These are phyloP conservation scores for Poecilia latipinna DNA, from an alignment of 2,113 vertebrate genomes.

Conservation along the genomic window DNA sequence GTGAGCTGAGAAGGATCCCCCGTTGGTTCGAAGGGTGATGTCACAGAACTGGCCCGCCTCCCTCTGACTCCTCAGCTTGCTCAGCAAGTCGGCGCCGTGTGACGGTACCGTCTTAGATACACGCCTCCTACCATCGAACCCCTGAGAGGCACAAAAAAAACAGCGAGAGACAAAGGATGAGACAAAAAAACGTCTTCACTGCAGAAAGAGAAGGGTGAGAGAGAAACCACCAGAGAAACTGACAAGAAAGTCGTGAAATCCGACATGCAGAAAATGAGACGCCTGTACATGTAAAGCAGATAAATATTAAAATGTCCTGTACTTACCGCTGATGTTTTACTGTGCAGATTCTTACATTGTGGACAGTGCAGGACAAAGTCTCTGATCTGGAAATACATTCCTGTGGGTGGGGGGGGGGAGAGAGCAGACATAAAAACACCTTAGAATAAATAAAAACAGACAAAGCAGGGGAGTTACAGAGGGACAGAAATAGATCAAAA, in stretches of 20 bases:
- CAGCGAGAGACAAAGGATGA: neutral
- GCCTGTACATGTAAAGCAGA: neutral
- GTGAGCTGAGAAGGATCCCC: conserved; percentile 79
- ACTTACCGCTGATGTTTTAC: conserved; percentile 71
- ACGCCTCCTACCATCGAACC: conserved; percentile 47
- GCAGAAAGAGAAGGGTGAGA: conserved; percentile 2
- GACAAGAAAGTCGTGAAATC: conserved; percentile 12
- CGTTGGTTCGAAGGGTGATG: conserved; percentile 79
- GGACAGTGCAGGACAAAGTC: conserved; percentile 80
- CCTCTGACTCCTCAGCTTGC: conserved; percentile 80
- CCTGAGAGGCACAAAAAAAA: conserved; percentile 36
- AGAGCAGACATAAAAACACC: conserved; percentile 21
- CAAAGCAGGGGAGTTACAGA: too few species aligned
- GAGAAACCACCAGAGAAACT: neutral
- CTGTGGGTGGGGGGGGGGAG: conserved; percentile 59
- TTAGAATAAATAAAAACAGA: neutral
- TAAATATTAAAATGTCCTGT: neutral
- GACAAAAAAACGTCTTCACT: conserved; percentile 1
- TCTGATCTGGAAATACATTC: conserved; percentile 83
- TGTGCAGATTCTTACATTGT: conserved; percentile 69
- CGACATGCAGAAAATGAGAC: conserved; percentile 12
- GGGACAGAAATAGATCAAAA: neutral
- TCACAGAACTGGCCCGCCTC: conserved; percentile 84
- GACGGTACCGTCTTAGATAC: conserved; percentile 77
- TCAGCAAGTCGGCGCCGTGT: conserved; percentile 75